Evolutionary conservation across 2,797 vertebrate genomes (phyloP).

Genomic region (Petrocephalus schoutedeni): DNA sequence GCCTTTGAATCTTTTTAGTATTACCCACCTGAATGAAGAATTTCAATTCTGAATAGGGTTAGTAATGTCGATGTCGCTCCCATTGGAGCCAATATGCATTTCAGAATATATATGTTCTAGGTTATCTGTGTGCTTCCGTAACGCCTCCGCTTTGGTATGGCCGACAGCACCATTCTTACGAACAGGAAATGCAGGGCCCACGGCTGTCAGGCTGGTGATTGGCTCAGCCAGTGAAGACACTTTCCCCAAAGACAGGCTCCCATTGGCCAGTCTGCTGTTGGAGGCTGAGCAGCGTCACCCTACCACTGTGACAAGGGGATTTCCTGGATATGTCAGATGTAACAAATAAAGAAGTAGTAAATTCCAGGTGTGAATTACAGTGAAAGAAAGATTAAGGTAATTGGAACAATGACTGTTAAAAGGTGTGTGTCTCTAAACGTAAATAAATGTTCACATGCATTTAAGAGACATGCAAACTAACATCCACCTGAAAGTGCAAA

Average conservation of each 20-base stretch:
- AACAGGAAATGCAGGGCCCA: conserved; percentile 33
- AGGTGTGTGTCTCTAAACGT: background rate
- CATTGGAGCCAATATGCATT: conserved; percentile 57
- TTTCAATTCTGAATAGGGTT: conserved; percentile 59
- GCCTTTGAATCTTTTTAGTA: conserved; percentile 62
- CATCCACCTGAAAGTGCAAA: background rate
- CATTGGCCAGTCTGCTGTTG: background rate
- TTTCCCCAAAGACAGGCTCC: background rate
- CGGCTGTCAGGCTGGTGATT: conserved; percentile 36
- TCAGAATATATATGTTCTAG: conserved; percentile 24
- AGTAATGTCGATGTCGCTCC: conserved; percentile 63
- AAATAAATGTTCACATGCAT: background rate
- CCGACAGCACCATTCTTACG: conserved; percentile 30
- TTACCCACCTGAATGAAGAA: conserved; percentile 67
- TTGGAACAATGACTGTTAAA: background rate
- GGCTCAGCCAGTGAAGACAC: background rate
- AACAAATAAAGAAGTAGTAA: background rate
- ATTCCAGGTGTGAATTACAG: background rate
- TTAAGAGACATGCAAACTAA: background rate
- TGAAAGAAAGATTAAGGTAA: background rate
- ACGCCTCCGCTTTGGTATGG: conserved; percentile 30
- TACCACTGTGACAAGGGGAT: background rate
- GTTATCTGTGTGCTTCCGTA: conserved; percentile 25
- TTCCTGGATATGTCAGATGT: background rate
- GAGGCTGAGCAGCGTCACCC: background rate